phyloP scores from a whole-genome alignment of 2,113 vertebrate species.

The Lampris incognitus region DNA sequence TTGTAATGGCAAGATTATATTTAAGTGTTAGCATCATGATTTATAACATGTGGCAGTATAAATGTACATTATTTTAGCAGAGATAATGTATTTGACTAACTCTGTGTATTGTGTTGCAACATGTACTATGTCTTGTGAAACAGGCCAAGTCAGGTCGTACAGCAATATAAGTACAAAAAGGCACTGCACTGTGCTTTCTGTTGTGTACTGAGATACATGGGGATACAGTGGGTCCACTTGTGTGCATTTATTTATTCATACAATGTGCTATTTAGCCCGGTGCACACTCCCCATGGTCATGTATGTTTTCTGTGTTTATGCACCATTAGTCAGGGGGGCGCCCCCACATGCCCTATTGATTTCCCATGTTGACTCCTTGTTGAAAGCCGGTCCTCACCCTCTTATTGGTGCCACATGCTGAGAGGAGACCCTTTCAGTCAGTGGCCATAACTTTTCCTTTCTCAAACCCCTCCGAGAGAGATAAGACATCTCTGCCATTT shows the following conservation, averaged over 20 bases:
- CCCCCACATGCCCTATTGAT: slow-evolving; percentile 47
- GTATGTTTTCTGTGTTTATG: slow-evolving; percentile 47
- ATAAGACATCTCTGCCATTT: slow-evolving; percentile 4
- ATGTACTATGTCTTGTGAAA: too few relatives aligned
- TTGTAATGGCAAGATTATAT: too few relatives aligned
- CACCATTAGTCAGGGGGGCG: slow-evolving; percentile 28
- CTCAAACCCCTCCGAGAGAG: slow-evolving; percentile 8
- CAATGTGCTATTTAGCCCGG: slow-evolving; percentile 29
- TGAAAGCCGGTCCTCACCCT: slow-evolving; percentile 55
- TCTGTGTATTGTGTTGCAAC: too few relatives aligned
- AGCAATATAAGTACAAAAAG: too few relatives aligned
- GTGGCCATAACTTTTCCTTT: slow-evolving; percentile 38
- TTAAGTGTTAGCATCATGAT: too few relatives aligned
- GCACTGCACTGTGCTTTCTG: too few relatives aligned
- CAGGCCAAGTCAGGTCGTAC: too few relatives aligned
- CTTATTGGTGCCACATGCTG: slow-evolving; percentile 74
- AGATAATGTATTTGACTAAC: too few relatives aligned
- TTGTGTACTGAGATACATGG: not conserved
- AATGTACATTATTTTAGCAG: too few relatives aligned
- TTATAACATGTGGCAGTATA: too few relatives aligned
- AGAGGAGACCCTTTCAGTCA: slow-evolving; percentile 41
- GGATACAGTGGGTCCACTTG: not conserved
- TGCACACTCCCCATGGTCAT: not conserved
- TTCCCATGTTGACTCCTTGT: slow-evolving; percentile 48
- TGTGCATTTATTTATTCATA: slow-evolving; percentile 8